Evolutionary conservation across 2,888 invertebrate species (phyloP).

Genomic region (Cataglyphis cursor): DNA sequence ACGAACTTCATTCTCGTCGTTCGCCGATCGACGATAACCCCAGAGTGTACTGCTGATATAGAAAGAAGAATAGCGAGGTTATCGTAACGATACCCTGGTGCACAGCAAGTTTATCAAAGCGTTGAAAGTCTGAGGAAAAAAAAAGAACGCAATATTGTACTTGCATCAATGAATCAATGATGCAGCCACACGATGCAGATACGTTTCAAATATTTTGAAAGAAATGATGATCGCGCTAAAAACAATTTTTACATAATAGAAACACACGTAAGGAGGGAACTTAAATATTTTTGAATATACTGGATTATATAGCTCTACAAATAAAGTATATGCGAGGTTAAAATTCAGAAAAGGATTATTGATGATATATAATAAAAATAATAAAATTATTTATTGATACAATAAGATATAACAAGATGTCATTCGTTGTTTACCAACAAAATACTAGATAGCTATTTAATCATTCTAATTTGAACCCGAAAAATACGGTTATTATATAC

Average conservation of each 20-base stretch:
- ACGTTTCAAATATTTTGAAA: not conserved
- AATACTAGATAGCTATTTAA: not conserved
- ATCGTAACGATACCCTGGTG: constrained; percentile 68
- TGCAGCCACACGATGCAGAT: not conserved
- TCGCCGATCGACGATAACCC: constrained; percentile 64
- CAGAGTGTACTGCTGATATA: constrained; percentile 52
- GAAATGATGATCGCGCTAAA: not conserved
- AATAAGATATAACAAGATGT: not conserved
- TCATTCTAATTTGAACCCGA: not conserved
- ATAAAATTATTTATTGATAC: too few relatives aligned
- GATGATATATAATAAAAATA: too few relatives aligned
- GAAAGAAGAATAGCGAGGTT: constrained; percentile 64
- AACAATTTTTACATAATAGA: constrained; percentile 4
- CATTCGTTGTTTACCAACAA: not conserved
- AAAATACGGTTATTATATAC: not conserved
- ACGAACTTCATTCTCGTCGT: constrained; percentile 55
- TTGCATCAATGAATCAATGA: constrained; percentile 26
- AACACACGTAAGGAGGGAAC: too few relatives aligned
- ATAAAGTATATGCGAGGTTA: not conserved
- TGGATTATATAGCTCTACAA: not conserved
- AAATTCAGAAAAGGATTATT: constrained; percentile 3
- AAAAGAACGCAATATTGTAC: not conserved
- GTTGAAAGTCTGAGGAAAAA: constrained; percentile 1
- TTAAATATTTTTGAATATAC: not conserved
- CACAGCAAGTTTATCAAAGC: constrained; percentile 46